These are phyloP conservation scores for Anabacerthia variegaticeps DNA, from an alignment of 2,797 vertebrate species.

Conservation along the genomic window DNA sequence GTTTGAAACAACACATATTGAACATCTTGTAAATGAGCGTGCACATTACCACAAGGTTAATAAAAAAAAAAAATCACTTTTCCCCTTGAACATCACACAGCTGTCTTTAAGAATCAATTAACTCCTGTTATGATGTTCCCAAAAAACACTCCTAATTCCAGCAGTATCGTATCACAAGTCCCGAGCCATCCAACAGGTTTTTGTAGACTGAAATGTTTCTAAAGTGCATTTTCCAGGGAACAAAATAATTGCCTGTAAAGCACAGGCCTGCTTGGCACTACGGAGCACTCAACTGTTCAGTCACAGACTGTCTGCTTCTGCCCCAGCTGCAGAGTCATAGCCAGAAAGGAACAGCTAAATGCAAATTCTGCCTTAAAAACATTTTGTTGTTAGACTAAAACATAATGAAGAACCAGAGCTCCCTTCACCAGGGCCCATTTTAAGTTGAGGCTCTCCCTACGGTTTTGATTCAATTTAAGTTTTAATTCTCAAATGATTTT, in stretches of 20 bases:
- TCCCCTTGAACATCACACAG: not conserved
- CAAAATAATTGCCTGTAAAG: not conserved
- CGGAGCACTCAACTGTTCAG: not conserved
- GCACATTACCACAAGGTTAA: not conserved
- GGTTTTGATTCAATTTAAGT: not conserved
- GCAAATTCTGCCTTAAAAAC: not conserved
- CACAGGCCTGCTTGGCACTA: not conserved
- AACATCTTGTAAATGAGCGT: not conserved
- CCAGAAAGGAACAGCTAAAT: not conserved
- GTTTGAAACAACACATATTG: not conserved
- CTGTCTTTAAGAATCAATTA: not conserved
- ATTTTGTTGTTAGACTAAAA: not conserved
- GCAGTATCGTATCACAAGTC: not conserved
- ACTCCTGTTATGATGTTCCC: not conserved
- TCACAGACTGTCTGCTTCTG: not conserved
- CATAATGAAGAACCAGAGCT: not conserved
- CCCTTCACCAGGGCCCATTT: not conserved
- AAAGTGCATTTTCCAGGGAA: not conserved
- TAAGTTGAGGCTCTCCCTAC: not conserved
- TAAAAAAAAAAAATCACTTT: not conserved
- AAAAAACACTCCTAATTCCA: not conserved
- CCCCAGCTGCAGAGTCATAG: fast-evolving
- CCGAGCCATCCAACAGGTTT: not conserved
- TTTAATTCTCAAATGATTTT: not conserved
- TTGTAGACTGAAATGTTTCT: not conserved